Evolutionary conservation across 2,113 vertebrate genomes (phyloP), one percentile per base, ranked within the genome.

Genomic region (Dermatemys mawii): DNA sequence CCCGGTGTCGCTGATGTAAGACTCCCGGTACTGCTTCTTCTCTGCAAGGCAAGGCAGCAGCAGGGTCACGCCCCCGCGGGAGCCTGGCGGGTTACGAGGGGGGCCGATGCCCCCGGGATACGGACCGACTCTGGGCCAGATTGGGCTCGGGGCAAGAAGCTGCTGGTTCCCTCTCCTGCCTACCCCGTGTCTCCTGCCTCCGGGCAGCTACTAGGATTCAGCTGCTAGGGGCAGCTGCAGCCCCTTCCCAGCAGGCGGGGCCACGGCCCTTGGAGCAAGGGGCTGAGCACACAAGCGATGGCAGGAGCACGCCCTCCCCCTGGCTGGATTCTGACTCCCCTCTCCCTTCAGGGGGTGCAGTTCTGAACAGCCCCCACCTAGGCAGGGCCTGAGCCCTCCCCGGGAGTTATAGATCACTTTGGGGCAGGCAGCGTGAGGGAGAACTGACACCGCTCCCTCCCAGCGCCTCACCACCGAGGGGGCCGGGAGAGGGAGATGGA

Each of bases 11-110:
- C 99, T 99, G 98, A 99, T 99, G 97, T 99, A 99, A 0, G 99
- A 99, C 93, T 99, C 99, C 1, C 99, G 97, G 97, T 99, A 99
- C 97, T 99, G 99, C 97, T 99, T 99, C 98, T 99, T 99, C 95
- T 99, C 99, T 99, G 98, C 1, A 6, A 26, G 48, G 87, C 11
- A 53, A 78, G 1, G 11, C 50, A 48, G 41, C 0, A 1, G 73
- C 0, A 6, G 38, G 2, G 2, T 79, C 3, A 22, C 0, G 0
- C 1, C 1, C 60, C 2, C n/a, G 1, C 0, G 0, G 6, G 7
- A 24, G 4, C 2, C 5, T 7, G 17, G 17, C 16, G 38, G 27
- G 29, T 26, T 60, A 10, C 12, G 27, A 29, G 14, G 35, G 60
- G 14, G 9, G 16, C 32, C 16, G 8, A 14, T 11, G 17, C 32